phyloP scores from a whole-genome alignment of 2,797 vertebrate species.

The Girardinus metallicus region DNA sequence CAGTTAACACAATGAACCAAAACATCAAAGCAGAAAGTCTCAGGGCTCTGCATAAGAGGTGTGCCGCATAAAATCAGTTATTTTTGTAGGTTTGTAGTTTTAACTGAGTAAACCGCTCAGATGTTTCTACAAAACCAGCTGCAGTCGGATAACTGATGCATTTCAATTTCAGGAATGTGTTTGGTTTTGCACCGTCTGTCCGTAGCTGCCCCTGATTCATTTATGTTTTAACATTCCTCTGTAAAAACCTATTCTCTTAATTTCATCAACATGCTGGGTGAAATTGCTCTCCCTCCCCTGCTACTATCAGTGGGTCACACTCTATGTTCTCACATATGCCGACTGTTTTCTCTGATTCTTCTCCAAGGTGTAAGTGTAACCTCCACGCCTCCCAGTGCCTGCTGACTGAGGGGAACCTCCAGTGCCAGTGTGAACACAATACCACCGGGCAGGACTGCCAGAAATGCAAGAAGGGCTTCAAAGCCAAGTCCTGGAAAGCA shows the following conservation, averaged over 20 bases:
- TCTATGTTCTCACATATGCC: conserved; percentile 11
- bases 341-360: conserved; percentile 20
- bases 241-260: background rate
- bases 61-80: background rate
- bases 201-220: background rate
- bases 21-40: conserved; percentile 10
- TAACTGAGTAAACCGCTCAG: background rate
- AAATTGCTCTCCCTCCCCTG: conserved; percentile 12
- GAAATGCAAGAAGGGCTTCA: conserved; percentile 95
- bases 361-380: conserved; percentile 94
- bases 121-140: background rate
- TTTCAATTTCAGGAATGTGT: background rate
- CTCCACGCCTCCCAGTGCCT: conserved; percentile 94
- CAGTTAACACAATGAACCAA: conserved; percentile 15
- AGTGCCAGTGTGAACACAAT: conserved; percentile 98
- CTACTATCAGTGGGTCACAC: conserved; percentile 1
- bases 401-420: conserved; percentile 90
- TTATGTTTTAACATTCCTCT: background rate
- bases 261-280: conserved; percentile 5
- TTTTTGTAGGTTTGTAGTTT: background rate
- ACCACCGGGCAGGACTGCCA: conserved; percentile 97
- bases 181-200: conserved; percentile 6
- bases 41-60: background rate
- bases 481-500: conserved; percentile 93
- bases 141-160: background rate